Base-by-base conservation (phyloP, 2,113 vertebrate species). In the Microtus pennsylvanicus region DNA sequence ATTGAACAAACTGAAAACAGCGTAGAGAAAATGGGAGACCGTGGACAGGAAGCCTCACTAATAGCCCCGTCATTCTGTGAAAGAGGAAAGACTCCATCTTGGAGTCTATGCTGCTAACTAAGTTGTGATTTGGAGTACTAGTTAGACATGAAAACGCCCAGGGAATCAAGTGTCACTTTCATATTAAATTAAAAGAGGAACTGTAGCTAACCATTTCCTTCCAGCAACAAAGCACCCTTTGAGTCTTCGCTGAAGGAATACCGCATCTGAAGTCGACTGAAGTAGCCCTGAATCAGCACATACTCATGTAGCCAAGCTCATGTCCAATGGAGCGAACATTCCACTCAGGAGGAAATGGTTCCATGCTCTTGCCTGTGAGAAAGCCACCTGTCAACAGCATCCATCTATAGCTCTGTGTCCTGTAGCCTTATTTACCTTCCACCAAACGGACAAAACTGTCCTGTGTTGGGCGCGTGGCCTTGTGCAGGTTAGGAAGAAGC, bases 61-160 rank as follows among this genome's bases (percentile, higher is more conserved):
- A 87, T 88, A 78, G n/a, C 33, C 12, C 10, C 14, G 86, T 78
- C 88, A 81, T 94, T 96, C 95, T 93, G 97, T n/a, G 58, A 93
- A 74, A 96, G 92, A 97, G 61, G 88, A 96, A 96, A 45, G 52
- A 78, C 96, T 58, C 78, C 33, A 94, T 77, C 97, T 96, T 94
- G 70, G 94, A 96, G 90, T 91, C 88, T 97, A 83, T 90, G 67
- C 61, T 95, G 67, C 72, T 98, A 98, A 98, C 98, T 97, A 98
- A 80, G 93, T 93, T 98, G 93, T 91, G 89, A 97, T 98, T 97
- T 97, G 97, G 95, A 98, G 58, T 30, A 89, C 13, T 74, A 87
- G 91, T 95, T 97, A 96, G 97, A 96, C 95, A 97, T 96, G 58
- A 96, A 95, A 94, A 90, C 75, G 16, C 35, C 97, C 94, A 93